These are phyloP conservation scores for Bovichtus variegatus DNA, from an alignment of 2,797 vertebrate species.

Conservation along the genomic window DNA sequence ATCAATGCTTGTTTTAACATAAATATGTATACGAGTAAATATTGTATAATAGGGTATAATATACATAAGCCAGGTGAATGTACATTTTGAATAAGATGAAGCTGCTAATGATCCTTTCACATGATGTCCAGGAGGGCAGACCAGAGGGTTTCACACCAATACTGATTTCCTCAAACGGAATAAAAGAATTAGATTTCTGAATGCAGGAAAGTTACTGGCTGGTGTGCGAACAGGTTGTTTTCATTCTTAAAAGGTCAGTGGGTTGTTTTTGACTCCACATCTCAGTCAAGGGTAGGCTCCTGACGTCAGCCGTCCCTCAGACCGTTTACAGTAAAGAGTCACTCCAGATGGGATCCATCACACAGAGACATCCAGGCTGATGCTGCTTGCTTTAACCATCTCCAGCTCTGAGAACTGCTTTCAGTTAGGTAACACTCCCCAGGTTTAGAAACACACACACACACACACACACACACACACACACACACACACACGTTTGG, in stretches of 20 bases:
- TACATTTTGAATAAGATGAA: not conserved
- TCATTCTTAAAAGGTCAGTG: slow-evolving; percentile 46
- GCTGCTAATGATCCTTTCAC: not conserved
- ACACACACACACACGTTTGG: not conserved
- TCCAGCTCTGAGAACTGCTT: slow-evolving; percentile 39
- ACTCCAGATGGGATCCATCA: slow-evolving; percentile 71
- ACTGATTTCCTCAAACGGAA: not conserved
- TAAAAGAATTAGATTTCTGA: slow-evolving; percentile 1
- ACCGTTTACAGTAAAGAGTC: slow-evolving; percentile 54
- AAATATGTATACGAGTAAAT: not conserved
- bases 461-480: not conserved
- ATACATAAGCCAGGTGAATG: not conserved
- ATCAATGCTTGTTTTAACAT: not conserved
- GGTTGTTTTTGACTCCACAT: slow-evolving; percentile 40
- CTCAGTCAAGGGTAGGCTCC: slow-evolving; percentile 30
- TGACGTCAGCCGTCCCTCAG: slow-evolving; percentile 45
- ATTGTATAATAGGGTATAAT: not conserved
- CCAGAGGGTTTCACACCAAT: not conserved
- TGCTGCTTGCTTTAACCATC: slow-evolving; percentile 57
- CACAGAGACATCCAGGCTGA: slow-evolving; percentile 29
- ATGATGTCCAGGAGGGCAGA: not conserved
- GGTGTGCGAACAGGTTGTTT: slow-evolving; percentile 46
- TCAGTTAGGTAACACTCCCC: slow-evolving; percentile 9
- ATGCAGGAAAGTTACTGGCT: slow-evolving; percentile 42
- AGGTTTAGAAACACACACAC: not conserved